Base-by-base conservation (phyloP, 2,797 vertebrate species). In the Typhlichthys eigenmanni region DNA sequence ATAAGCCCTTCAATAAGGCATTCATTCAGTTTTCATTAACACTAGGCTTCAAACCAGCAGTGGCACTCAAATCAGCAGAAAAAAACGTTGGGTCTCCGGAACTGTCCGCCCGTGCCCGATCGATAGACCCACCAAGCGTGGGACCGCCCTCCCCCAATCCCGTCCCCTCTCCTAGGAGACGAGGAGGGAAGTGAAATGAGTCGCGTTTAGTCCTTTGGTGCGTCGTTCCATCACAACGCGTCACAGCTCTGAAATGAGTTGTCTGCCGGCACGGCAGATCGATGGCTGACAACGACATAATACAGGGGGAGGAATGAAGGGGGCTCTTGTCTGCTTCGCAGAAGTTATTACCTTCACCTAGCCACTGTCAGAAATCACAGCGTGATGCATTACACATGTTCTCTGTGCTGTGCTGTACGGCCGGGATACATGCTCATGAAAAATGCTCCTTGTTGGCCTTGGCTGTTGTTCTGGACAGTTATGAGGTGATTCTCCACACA, bases 221-320 rank as follows among this genome's bases (percentile, higher is more conserved):
- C 74, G 66, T 72, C 74, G 79, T 83, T 97, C 95, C 95, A 95
- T 96, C 94, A 96, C 92, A 89, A 87, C 88, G 84, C 94, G 95
- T 95, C 95, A 94, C 84, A 81, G 89, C 92, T 93, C 93, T 94
- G 92, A 95, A 98, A 98, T 97, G 94, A 98, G 95, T 96, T 95
- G 96, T 97, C 95, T 95, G 89, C 88, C 88, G 61, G 72, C 78
- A 71, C 49, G 62, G 64, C 80, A 91, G 94, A 96, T 95, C 95
- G 94, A 97, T 96, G 95, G 92, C 92, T 93, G 94, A 95, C 95
- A 95, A 19, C 13, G 55, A 38, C 52, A 68, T 55, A 34, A 47
- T 8, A 52, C 47, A 12, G 70, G 16, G 32, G 29, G 32, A 55
- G 16, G 47, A 16, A 52, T 43, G 61, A 60, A 58, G 61, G 57